Conservation (phyloP, 2,888 invertebrate genomes). For the Cerceris rybyensis region DNA sequence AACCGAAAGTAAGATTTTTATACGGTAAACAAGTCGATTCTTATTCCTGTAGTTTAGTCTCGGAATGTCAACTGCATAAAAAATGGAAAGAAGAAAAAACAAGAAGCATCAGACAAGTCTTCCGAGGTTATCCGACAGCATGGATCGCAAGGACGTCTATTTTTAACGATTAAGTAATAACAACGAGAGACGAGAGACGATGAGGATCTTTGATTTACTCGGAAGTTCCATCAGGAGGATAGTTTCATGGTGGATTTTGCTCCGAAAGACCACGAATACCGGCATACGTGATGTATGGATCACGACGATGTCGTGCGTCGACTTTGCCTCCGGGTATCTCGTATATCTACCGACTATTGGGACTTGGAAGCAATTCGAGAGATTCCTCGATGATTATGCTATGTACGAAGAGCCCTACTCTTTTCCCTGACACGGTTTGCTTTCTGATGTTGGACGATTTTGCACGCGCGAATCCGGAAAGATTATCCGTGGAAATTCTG, state of each 20-base stretch:
- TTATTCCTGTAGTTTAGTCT: conserved; percentile 13
- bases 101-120: not conserved
- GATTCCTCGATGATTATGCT: conserved; percentile 15
- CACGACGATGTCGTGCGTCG: not conserved
- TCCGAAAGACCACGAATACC: not conserved
- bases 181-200: not conserved
- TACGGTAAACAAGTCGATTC: conserved; percentile 13
- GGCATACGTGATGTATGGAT: conserved; percentile 15
- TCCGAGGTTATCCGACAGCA: not conserved
- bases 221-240: not conserved
- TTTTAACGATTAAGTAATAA: conserved; percentile 70
- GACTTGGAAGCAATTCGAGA: conserved; percentile 18
- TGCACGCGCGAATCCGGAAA: not conserved
- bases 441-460: conserved; percentile 47
- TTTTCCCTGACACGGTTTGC: conserved; percentile 23
- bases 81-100: conserved; percentile 6
- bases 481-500: not conserved
- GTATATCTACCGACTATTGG: conserved; percentile 10
- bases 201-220: not conserved
- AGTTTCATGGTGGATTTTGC: not conserved
- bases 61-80: conserved; percentile 1
- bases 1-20: not conserved
- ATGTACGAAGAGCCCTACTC: conserved; percentile 10
- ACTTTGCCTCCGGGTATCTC: conserved; percentile 8
- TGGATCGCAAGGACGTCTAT: conserved; percentile 51